These are phyloP conservation scores for Coccyzus lansbergi DNA, from an alignment of 2,797 vertebrate species.

Conservation along the genomic window DNA sequence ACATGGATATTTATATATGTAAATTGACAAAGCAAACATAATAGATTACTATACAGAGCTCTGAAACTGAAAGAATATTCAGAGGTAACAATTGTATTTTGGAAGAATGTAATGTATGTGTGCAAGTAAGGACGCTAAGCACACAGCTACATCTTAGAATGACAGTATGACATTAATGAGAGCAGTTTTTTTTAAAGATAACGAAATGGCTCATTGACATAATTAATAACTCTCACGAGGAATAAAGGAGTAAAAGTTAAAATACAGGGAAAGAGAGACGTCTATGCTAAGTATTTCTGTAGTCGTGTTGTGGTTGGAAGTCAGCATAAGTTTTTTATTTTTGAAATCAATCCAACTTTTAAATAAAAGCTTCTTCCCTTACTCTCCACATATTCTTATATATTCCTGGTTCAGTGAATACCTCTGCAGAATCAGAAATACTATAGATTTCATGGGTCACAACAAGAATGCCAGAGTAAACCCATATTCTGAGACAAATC, in stretches of 20 bases:
- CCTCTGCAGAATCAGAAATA: slow-evolving; percentile 41
- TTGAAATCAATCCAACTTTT: slow-evolving; percentile 16
- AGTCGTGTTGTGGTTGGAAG: background rate
- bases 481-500: background rate
- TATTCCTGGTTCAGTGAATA: slow-evolving; percentile 40
- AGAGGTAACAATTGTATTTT: background rate
- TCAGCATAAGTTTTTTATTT: background rate
- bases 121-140: background rate
- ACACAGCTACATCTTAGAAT: background rate
- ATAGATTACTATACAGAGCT: background rate
- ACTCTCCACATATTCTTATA: background rate
- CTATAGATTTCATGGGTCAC: slow-evolving; percentile 66
- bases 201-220: background rate
- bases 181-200: background rate
- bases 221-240: background rate
- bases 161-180: background rate
- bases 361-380: background rate
- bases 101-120: background rate
- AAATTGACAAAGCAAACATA: background rate
- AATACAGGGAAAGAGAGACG: background rate
- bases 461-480: slow-evolving; percentile 20
- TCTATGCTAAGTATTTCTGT: background rate
- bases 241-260: background rate
- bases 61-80: background rate
- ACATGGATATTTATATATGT: background rate